These are phyloP conservation scores for Anser cygnoides DNA, from an alignment of 2,113 vertebrate species.

Conservation along the genomic window DNA sequence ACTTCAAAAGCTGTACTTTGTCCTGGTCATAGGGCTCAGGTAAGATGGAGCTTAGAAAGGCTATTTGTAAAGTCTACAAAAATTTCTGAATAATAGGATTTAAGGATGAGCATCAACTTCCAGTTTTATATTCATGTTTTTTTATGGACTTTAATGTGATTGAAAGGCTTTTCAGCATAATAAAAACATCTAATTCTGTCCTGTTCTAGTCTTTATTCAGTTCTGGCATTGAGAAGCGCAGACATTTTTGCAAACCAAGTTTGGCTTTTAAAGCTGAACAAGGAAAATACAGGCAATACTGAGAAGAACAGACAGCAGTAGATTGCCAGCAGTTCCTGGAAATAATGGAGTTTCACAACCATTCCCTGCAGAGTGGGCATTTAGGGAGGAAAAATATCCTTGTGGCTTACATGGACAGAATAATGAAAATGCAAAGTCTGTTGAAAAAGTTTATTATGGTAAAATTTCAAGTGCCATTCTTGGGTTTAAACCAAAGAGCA, in stretches of 20 bases:
- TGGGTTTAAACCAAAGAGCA: conserved; percentile 24
- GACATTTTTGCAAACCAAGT: conserved; percentile 60
- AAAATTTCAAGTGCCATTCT: conserved; percentile 27
- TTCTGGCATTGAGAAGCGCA: conserved; percentile 44
- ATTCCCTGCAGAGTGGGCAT: conserved; percentile 40
- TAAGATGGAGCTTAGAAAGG: background rate
- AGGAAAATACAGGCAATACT: conserved; percentile 62
- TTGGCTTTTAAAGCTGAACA: conserved; percentile 66
- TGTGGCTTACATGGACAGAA: conserved; percentile 6
- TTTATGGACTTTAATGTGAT: conserved; percentile 21
- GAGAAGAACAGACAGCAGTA: conserved; percentile 35
- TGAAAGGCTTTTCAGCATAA: conserved; percentile 28
- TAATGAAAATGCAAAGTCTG: conserved; percentile 36
- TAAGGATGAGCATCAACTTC: conserved; percentile 40
- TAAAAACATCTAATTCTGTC: conserved; percentile 51
- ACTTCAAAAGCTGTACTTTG: background rate
- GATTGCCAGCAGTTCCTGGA: conserved; percentile 75
- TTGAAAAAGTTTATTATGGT: conserved; percentile 45
- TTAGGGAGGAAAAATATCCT: conserved; percentile 40
- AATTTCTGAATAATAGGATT: conserved; percentile 41
- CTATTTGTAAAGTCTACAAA: conserved; percentile 3
- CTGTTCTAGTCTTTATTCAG: conserved; percentile 15
- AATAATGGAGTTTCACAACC: conserved; percentile 71
- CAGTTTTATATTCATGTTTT: conserved; percentile 37
- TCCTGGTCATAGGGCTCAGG: conserved; percentile 26